These are phyloP conservation scores for Serripes groenlandicus DNA, from an alignment of 2,888 invertebrate species.

Conservation along the genomic window DNA sequence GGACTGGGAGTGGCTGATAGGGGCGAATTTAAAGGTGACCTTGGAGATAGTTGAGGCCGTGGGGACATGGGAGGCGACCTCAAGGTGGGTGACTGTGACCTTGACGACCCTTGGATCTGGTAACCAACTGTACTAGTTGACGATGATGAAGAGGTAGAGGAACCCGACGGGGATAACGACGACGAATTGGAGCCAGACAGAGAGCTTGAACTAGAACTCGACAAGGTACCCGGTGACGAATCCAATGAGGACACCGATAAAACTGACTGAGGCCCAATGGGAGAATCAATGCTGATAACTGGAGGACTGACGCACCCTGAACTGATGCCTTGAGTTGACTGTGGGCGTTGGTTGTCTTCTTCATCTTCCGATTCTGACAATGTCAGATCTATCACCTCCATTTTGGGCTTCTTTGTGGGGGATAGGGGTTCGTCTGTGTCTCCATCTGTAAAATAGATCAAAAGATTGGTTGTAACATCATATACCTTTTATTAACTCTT, in stretches of 20 bases:
- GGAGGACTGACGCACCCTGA: conserved; percentile 78
- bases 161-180: conserved; percentile 59
- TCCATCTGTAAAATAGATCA: conserved; percentile 34
- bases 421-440: conserved; percentile 46
- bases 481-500: not conserved
- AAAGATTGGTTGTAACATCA: not conserved
- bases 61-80: conserved; percentile 61
- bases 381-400: conserved; percentile 82
- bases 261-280: conserved; percentile 60
- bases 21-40: conserved; percentile 54
- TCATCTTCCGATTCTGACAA: conserved; percentile 83
- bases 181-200: conserved; percentile 58
- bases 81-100: conserved; percentile 44
- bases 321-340: conserved; percentile 60
- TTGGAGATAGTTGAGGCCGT: conserved; percentile 52
- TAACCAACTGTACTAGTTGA: conserved; percentile 63
- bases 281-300: conserved; percentile 77
- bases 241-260: conserved; percentile 64
- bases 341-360: conserved; percentile 43
- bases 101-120: conserved; percentile 54
- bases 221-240: conserved; percentile 60
- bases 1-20: conserved; percentile 48
- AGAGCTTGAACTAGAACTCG: conserved; percentile 48
- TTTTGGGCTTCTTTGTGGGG: conserved; percentile 72
- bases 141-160: conserved; percentile 66